These are phyloP conservation scores for Sarcophilus harrisii DNA, from an alignment of 2,797 vertebrate species.

Conservation along the genomic window DNA sequence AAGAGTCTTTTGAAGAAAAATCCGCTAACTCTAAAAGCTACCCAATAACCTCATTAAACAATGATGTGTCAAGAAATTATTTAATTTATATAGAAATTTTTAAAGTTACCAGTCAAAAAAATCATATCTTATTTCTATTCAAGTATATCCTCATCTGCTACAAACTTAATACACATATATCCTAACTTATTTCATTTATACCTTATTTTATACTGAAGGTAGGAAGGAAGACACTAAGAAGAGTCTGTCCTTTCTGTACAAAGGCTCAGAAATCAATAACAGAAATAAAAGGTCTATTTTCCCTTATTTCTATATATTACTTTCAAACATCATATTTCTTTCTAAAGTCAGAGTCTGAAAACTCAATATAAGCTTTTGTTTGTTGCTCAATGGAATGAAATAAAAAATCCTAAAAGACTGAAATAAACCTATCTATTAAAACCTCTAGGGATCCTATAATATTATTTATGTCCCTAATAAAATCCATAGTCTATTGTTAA, in stretches of 20 bases:
- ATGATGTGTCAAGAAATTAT: not conserved
- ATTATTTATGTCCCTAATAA: not conserved
- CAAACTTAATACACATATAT: not conserved
- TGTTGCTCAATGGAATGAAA: constrained; percentile 35
- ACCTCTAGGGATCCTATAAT: not conserved
- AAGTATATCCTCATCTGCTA: not conserved
- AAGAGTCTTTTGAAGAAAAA: constrained; percentile 40
- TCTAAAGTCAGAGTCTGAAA: constrained; percentile 55
- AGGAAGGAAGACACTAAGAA: not conserved
- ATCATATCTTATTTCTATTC: not conserved
- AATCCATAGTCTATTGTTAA: not conserved
- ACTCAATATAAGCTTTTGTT: constrained; percentile 56
- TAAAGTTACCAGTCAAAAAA: constrained; percentile 27
- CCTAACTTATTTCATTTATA: not conserved
- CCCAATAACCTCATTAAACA: constrained; percentile 20
- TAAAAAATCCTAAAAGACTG: not conserved
- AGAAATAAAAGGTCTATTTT: constrained; percentile 17
- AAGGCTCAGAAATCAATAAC: not conserved
- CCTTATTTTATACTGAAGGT: not conserved
- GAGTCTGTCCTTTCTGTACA: not conserved
- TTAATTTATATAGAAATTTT: constrained; percentile 33
- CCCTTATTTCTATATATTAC: constrained; percentile 24
- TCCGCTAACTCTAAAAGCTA: constrained; percentile 23
- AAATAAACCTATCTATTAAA: not conserved
- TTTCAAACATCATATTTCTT: constrained; percentile 25